Percentiles rank a stretch among this genome's conserved stretches.
Conservation (phyloP, 2,888 invertebrate species). For the Apocheima hispidaria region DNA sequence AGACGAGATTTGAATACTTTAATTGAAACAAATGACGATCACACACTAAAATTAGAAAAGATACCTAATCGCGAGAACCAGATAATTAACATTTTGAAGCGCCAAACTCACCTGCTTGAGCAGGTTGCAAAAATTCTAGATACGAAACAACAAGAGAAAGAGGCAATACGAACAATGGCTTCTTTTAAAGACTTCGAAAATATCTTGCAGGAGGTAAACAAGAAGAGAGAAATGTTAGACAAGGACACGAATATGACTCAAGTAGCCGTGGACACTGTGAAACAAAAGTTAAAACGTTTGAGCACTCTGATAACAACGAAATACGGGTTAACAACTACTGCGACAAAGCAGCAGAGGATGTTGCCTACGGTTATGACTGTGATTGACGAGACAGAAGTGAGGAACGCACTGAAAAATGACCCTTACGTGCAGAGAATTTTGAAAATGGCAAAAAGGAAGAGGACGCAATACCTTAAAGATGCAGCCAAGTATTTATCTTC, state of each 20-base stretch:
- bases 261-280: background rate
- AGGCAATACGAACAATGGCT: constrained; percentile 5
- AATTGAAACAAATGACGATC: background rate
- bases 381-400: constrained; percentile 63
- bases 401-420: constrained; percentile 57
- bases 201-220: constrained; percentile 23
- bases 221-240: background rate
- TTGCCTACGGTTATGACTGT: constrained; percentile 51
- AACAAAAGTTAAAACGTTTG: background rate
- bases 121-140: constrained; percentile 44
- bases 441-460: constrained; percentile 58
- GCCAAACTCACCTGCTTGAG: constrained; percentile 45
- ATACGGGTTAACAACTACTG: background rate
- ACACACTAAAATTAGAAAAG: background rate
- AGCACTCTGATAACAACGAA: background rate
- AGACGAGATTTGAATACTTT: background rate
- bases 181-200: constrained; percentile 44
- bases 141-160: constrained; percentile 2
- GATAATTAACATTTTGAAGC: constrained; percentile 25
- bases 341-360: background rate
- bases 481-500: background rate
- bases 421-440: constrained; percentile 66
- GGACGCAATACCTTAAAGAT: constrained; percentile 49
- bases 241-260: constrained; percentile 22
- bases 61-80: constrained; percentile 16